Conservation (phyloP, 2,113 vertebrate species). For the Alosa alosa region DNA sequence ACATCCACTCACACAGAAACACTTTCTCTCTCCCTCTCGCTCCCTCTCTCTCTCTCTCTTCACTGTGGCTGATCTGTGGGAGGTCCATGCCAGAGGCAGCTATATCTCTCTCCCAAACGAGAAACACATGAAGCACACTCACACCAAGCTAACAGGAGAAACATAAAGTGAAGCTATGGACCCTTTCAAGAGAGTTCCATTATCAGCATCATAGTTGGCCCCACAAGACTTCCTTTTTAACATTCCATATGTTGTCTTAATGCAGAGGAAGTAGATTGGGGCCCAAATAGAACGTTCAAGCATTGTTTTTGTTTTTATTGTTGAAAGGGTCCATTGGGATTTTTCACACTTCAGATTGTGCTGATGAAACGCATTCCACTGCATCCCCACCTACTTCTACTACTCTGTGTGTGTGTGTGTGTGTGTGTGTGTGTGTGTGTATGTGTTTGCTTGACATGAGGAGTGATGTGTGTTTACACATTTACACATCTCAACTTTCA, state of each 20-base stretch:
- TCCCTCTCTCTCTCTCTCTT: too few species aligned
- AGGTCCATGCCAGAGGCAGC: not conserved
- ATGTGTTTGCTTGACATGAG: not conserved
- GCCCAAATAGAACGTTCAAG: too few species aligned
- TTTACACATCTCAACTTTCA: slow-evolving; percentile 17
- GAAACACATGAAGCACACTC: not conserved
- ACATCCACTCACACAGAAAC: not conserved
- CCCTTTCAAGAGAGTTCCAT: too few species aligned
- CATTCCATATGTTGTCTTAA: too few species aligned
- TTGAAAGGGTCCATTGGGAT: too few species aligned
- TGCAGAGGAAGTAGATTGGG: too few species aligned
- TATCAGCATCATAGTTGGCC: too few species aligned
- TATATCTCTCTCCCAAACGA: not conserved
- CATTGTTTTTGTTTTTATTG: too few species aligned
- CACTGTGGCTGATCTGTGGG: not conserved
- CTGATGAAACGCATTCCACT: not conserved
- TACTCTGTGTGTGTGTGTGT: not conserved
- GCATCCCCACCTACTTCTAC: not conserved
- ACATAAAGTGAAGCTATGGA: not conserved
- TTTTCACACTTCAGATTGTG: not conserved
- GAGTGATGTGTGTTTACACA: slow-evolving; percentile 7
- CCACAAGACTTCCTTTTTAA: too few species aligned
- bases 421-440: not conserved
- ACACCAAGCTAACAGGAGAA: not conserved
- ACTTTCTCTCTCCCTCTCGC: too few species aligned